These are phyloP conservation scores for Maniola hyperantus DNA, from an alignment of 2,888 invertebrate genomes.

Conservation along the genomic window DNA sequence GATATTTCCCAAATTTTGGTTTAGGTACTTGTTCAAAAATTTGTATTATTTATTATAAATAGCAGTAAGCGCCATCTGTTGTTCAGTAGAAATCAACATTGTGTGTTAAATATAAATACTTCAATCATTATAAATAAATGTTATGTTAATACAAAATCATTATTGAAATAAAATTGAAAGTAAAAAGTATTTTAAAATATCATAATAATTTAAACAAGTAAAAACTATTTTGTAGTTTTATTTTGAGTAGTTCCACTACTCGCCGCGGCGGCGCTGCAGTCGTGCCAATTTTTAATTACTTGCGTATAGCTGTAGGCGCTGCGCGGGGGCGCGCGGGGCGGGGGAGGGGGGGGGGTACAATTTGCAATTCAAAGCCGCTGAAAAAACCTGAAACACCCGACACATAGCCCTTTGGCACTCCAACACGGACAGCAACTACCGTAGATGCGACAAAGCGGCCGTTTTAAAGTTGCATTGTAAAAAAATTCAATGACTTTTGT, in stretches of 20 bases:
- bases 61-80: not conserved
- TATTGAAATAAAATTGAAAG: too few relatives aligned
- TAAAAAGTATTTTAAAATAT: too few relatives aligned
- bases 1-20: too few relatives aligned
- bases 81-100: not conserved
- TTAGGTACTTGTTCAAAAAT: too few relatives aligned
- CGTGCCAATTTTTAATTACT: constrained; percentile 71
- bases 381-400: constrained; percentile 80
- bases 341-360: constrained; percentile 59
- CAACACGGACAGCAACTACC: constrained; percentile 47
- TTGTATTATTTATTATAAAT: not conserved
- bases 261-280: constrained; percentile 52
- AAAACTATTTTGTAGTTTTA: too few relatives aligned
- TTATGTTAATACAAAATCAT: too few relatives aligned
- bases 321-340: constrained; percentile 48
- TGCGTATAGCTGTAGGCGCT: constrained; percentile 49
- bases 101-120: not conserved
- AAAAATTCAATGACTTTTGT: too few relatives aligned
- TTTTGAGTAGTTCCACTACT: constrained; percentile 49
- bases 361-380: constrained; percentile 81
- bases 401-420: constrained; percentile 74
- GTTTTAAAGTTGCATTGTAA: too few relatives aligned
- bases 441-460: constrained; percentile 42
- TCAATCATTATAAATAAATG: not conserved
- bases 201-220: too few relatives aligned